A percentile compares a stretch with the other conserved stretches of the same genome.
These are phyloP conservation scores for Psammodynastes pulverulentus DNA, from an alignment of 2,113 vertebrate species.

Conservation along the genomic window DNA sequence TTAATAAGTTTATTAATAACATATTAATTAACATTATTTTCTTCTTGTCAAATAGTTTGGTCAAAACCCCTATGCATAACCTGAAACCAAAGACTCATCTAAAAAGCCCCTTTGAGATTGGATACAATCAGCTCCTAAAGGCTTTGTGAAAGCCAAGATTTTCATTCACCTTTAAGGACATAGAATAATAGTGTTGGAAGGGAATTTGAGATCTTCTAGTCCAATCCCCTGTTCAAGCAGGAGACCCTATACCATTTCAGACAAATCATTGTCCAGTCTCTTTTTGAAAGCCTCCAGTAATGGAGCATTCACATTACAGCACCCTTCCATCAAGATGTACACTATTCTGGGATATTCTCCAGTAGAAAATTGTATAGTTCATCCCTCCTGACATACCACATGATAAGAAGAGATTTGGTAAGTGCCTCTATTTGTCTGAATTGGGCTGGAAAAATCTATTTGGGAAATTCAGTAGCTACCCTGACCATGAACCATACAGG, in stretches of 20 bases:
- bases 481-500: neutral
- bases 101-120: neutral
- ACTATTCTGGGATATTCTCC: neutral
- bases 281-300: neutral
- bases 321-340: neutral
- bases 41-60: conserved; percentile 22
- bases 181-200: neutral
- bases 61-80: conserved; percentile 9
- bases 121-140: neutral
- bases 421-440: neutral
- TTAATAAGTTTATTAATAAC: neutral
- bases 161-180: neutral
- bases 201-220: neutral
- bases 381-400: neutral
- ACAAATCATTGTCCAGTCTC: neutral
- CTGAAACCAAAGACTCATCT: neutral
- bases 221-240: neutral
- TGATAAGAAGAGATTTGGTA: neutral
- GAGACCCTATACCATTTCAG: neutral
- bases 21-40: neutral
- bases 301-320: neutral
- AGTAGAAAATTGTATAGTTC: neutral
- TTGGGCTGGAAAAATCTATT: neutral
- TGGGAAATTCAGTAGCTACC: neutral
- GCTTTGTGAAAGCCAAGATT: neutral